Conservation (phyloP, 1,140 invertebrate species). For the Elymnias hypermnestra region DNA sequence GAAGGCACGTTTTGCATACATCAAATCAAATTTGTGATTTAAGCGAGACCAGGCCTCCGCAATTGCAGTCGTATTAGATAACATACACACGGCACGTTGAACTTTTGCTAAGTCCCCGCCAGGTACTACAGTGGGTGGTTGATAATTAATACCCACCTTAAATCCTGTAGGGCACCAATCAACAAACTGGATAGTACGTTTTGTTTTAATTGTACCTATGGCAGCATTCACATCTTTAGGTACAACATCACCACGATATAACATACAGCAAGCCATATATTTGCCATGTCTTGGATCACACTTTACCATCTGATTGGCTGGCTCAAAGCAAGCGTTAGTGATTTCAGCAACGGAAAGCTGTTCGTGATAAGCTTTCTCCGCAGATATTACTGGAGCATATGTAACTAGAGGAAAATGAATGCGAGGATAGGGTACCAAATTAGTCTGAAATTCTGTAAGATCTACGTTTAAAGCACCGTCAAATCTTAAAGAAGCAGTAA, state of each 20-base stretch:
- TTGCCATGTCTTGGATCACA: constrained; percentile 92
- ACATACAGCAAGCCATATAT: constrained; percentile 92
- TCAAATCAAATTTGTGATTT: constrained; percentile 90
- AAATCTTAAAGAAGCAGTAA: constrained; percentile 80
- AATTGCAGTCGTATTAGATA: constrained; percentile 91
- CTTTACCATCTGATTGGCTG: constrained; percentile 93
- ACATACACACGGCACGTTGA: constrained; percentile 90
- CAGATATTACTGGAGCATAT: constrained; percentile 90
- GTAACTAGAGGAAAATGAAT: constrained; percentile 90
- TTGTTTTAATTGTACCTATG: constrained; percentile 90
- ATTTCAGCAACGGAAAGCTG: constrained; percentile 89
- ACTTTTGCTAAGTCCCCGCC: constrained; percentile 88
- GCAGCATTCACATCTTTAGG: constrained; percentile 92
- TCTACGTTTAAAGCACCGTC: constrained; percentile 90
- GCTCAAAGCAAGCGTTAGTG: constrained; percentile 92
- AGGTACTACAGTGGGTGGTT: constrained; percentile 87
- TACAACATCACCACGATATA: constrained; percentile 83
- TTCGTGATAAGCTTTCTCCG: constrained; percentile 91
- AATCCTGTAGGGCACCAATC: constrained; percentile 94
- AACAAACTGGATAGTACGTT: constrained; percentile 90
- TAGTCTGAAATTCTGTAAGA: constrained; percentile 93
- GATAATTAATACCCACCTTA: constrained; percentile 87
- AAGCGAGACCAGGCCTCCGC: constrained; percentile 87
- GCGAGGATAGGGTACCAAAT: constrained; percentile 89
- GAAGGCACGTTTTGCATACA: constrained; percentile 77